Percentiles rank a stretch among this genome's conserved stretches.
Evolutionary conservation across 2,797 vertebrate species (phyloP).

Genomic region (Esox lucius): DNA sequence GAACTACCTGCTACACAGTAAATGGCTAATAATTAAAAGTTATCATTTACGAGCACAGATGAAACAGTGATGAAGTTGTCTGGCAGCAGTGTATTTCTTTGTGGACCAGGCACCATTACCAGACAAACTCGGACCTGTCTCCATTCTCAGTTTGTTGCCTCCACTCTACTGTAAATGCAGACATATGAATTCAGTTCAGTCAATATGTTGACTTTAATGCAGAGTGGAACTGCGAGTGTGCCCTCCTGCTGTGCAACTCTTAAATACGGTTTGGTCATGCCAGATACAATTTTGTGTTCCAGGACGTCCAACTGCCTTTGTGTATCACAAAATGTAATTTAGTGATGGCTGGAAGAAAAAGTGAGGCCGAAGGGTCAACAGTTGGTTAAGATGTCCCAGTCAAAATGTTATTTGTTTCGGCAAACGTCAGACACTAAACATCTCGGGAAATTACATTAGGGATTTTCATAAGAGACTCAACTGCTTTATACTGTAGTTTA

Average conservation of each 20-base stretch:
- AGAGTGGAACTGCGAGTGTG: not conserved
- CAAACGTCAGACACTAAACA: not conserved
- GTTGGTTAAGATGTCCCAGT: not conserved
- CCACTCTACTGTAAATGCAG: not conserved
- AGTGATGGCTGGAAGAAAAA: not conserved
- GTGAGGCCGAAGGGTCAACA: not conserved
- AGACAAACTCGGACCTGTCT: not conserved
- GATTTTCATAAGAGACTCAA: not conserved
- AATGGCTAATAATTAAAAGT: not conserved
- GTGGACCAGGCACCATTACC: conserved; percentile 9
- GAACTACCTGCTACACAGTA: not conserved
- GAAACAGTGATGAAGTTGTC: not conserved
- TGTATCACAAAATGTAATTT: not conserved
- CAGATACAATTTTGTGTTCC: not conserved
- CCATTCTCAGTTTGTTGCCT: not conserved
- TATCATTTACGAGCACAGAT: not conserved
- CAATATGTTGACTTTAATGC: not conserved
- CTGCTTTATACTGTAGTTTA: not conserved
- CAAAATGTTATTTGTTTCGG: not conserved
- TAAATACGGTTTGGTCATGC: conserved; percentile 13
- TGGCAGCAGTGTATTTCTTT: not conserved
- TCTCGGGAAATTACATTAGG: not conserved
- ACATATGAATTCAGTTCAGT: not conserved
- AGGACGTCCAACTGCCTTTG: not conserved
- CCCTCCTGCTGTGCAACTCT: not conserved